Percentiles rank a stretch among this genome's conserved stretches.
Evolutionary conservation across 2,113 vertebrate genomes (phyloP).

Genomic region (Nymphicus hollandicus): DNA sequence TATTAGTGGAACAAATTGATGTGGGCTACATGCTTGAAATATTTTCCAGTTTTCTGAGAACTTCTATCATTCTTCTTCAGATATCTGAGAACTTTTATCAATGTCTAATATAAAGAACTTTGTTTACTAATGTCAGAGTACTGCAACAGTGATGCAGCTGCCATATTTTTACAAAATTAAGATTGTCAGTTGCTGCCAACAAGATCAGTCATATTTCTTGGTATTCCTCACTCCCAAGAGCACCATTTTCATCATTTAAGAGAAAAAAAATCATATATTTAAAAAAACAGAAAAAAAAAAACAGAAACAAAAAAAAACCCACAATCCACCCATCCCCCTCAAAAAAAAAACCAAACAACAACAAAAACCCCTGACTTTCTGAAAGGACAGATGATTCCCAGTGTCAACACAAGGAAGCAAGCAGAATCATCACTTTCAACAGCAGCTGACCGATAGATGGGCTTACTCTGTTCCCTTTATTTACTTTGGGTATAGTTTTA

Average conservation of each 20-base stretch:
- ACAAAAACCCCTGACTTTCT: neutral
- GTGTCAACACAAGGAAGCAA: neutral
- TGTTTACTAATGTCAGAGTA: conserved; percentile 5
- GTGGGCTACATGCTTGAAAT: neutral
- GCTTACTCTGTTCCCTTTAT: neutral
- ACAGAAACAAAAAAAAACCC: neutral
- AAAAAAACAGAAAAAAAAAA: neutral
- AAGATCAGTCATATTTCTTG: neutral
- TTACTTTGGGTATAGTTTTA: neutral
- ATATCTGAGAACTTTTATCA: neutral
- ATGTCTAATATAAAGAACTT: neutral
- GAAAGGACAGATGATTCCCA: neutral
- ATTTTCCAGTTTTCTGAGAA: neutral
- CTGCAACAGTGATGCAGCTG: neutral
- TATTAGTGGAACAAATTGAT: conserved; percentile 20
- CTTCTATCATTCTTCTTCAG: neutral
- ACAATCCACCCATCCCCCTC: neutral
- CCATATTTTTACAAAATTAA: neutral
- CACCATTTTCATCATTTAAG: neutral
- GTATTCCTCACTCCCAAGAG: neutral
- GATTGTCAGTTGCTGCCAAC: neutral
- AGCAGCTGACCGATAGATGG: neutral
- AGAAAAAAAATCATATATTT: neutral
- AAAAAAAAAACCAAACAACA: neutral
- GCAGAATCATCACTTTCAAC: neutral